Percentiles rank a stretch among this genome's conserved stretches.
These are phyloP conservation scores for Amitus sp. DNA, from an alignment of 2,888 invertebrate genomes.

Conservation along the genomic window DNA sequence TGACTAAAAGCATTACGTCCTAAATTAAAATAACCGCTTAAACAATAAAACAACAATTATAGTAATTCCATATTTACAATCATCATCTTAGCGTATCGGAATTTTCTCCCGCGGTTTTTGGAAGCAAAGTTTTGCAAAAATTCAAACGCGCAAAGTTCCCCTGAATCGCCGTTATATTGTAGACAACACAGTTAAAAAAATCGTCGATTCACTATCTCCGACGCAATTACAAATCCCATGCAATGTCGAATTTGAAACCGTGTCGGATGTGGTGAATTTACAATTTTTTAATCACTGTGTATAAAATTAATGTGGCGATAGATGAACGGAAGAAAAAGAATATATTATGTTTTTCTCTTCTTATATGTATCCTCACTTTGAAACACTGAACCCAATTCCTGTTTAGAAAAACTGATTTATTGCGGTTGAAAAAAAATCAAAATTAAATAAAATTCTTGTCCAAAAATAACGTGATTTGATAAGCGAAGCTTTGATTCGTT, in stretches of 20 bases:
- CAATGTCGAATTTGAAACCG: no score
- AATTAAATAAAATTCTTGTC: neutral
- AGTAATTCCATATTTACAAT: constrained; percentile 55
- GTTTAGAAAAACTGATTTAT: neutral
- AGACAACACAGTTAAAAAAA: no score
- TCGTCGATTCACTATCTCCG: no score
- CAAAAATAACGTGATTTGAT: no score
- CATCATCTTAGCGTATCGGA: constrained; percentile 26
- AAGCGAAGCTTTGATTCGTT: no score
- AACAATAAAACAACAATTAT: constrained; percentile 62
- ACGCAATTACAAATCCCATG: no score
- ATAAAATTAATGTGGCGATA: no score
- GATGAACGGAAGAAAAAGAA: no score
- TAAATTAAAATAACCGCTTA: constrained; percentile 55
- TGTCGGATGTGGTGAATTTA: no score
- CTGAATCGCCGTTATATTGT: no score
- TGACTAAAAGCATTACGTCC: constrained; percentile 2
- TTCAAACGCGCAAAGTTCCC: constrained; percentile 2
- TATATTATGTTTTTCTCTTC: constrained; percentile 31
- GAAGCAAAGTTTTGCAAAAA: constrained; percentile 26
- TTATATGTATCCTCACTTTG: constrained; percentile 28
- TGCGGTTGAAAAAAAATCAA: constrained; percentile 5
- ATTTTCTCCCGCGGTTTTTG: constrained; percentile 21
- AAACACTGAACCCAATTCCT: constrained; percentile 3
- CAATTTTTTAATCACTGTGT: no score